Conservation (phyloP, 2,113 vertebrate species). For the Sceloporus undulatus region DNA sequence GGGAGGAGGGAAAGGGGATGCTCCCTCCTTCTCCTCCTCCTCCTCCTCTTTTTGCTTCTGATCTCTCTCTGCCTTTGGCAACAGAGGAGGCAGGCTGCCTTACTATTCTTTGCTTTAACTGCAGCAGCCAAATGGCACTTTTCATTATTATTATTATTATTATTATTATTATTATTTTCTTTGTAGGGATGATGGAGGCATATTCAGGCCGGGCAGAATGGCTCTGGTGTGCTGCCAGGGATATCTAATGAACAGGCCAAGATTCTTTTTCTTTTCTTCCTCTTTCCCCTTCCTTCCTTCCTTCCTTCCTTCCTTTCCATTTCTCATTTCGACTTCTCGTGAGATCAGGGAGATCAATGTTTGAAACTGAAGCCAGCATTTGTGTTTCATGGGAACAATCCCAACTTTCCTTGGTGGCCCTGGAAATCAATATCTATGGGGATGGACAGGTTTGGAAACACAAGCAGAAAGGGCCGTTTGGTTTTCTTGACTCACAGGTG, state of each 20-base stretch:
- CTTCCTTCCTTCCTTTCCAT: not conserved
- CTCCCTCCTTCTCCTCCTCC: not conserved
- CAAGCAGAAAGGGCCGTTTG: not conserved
- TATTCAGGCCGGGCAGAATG: not conserved
- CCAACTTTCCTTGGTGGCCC: not conserved
- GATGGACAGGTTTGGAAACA: not conserved
- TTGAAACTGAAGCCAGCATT: not conserved
- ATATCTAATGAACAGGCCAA: not conserved
- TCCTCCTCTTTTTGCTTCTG: no score
- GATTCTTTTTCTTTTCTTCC: not conserved
- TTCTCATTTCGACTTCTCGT: not conserved
- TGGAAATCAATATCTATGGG: not conserved
- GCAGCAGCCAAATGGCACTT: not conserved
- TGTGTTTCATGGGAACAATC: not conserved
- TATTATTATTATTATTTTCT: no score
- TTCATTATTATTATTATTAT: no score
- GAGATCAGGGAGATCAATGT: no score
- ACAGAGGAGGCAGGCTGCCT: not conserved
- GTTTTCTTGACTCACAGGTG: not conserved
- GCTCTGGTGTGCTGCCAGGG: not conserved
- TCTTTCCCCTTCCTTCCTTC: no score
- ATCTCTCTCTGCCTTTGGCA: slow-evolving; percentile 24
- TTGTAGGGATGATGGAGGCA: not conserved
- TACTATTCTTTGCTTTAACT: not conserved
- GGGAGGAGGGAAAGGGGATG: slow-evolving; percentile 25